Evolutionary conservation across 2,888 invertebrate genomes (phyloP).

Genomic region (Trichopria drosophilae): DNA sequence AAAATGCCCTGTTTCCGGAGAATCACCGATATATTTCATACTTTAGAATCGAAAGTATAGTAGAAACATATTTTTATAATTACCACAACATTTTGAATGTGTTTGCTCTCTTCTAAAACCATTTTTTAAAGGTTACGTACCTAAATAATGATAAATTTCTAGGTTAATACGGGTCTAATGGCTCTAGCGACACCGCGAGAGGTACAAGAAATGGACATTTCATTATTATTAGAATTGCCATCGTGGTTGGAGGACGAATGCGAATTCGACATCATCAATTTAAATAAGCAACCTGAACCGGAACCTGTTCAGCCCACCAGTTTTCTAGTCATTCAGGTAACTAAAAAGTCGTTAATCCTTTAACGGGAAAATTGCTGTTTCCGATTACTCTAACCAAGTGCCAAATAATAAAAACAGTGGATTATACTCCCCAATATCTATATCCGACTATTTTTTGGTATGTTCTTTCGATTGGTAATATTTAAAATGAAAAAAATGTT

Average conservation of each 20-base stretch:
- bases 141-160: constrained; percentile 8
- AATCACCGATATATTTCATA: no score
- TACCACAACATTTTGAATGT: no score
- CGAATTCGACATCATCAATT: constrained; percentile 90
- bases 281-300: constrained; percentile 69
- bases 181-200: constrained; percentile 95
- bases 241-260: constrained; percentile 97
- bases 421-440: no score
- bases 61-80: no score
- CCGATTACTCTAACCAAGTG: no score
- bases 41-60: constrained; percentile 4
- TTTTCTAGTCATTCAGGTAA: constrained; percentile 88
- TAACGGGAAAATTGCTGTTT: no score
- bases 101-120: not conserved
- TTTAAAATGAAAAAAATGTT: not conserved
- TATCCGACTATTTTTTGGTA: constrained; percentile 21
- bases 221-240: constrained; percentile 83
- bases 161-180: constrained; percentile 80
- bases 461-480: constrained; percentile 1
- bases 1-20: no score
- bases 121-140: not conserved
- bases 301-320: constrained; percentile 77
- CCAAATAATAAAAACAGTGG: no score
- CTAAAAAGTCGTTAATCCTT: no score
- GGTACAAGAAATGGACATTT: constrained; percentile 97